Base-by-base conservation (phyloP, 2,888 invertebrate genomes). In the Vanessa cardui region DNA sequence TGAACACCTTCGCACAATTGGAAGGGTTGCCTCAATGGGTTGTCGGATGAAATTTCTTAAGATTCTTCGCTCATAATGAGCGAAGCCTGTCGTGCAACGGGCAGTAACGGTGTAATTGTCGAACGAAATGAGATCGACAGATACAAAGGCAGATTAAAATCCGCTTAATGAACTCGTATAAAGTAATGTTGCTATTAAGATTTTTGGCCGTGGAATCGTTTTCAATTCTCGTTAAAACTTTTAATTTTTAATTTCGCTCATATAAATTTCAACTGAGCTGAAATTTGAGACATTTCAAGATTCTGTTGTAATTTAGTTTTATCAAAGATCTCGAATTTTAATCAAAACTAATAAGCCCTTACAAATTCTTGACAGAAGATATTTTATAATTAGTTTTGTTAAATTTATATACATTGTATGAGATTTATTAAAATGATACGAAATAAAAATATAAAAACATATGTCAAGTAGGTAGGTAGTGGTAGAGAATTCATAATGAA, bases 31-130 rank as follows among this genome's bases (percentile, higher is more conserved):
- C 83, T 91, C 87, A 92, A 92, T 92, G 88, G 92, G 89, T 89
- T 89, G 88, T 87, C 87, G 89, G 91, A 92, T 92, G 88, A 92
- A 91, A 92, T 92, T 92, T 92, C 92, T 92, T 89, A 90, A 90
- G 88, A 89, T 89, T 90, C 89, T 88, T 87, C 88, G 82, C 82
- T 86, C 84, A 90, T 91, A 88, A 91, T 90, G 89, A 90, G 87
- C 86, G 82, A 82, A 85, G 85, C 82, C 84, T 88, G 87, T 88
- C 90, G 87, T 89, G 88, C 90, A 86, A 90, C 89, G 86, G 86
- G 86, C 88, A 84, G 85, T 90, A 90, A 91, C 90, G 90, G 88
- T 89, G 84, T 90, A 89, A 91, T 90, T 88, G 88, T 89, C 85
- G 84, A 83, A 82, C 83, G 83, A 86, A 89, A 88, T 79, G 87